Base-by-base conservation (phyloP, 2,113 vertebrate species). In the Setophaga coronata region DNA sequence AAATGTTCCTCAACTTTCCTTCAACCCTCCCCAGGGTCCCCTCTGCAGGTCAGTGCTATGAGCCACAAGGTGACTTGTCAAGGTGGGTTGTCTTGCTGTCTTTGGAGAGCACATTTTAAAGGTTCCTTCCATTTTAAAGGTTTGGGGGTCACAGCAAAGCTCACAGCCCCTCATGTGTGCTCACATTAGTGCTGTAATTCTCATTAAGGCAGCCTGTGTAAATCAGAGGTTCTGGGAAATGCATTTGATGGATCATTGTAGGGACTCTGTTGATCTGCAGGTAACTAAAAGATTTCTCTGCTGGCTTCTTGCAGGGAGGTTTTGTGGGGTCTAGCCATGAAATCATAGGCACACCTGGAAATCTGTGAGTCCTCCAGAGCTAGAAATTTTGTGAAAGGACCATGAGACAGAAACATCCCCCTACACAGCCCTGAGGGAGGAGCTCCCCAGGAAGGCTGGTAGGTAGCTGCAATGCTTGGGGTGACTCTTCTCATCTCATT, bases 281-380 rank as follows among this genome's bases (percentile, higher is more conserved):
- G 25, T 77, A 29, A 18, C 58, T 54, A 34, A 86, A 47, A 69
- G 48, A 58, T 2, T 7, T 53, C n/a, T 79, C 77, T 80, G 60
- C 34, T 62, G 65, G 34, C 12, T 70, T 43, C 53, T 47, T 87
- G 34, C 12, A 78, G 50, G 57, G 33, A 82, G 40, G 25, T 50
- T 70, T 33, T 57, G 62, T 36, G 60, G 38, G 74, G 38, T 83
- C 42, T 25, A 58, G n/a, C 26, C 10, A 6, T 53, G 43, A 62
- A 89, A 42, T 43, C 51, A 33, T 33, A 34, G 43, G 12, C 21
- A 18, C 0, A 0, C 12, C 15, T 43, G 78, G 56, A 74, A 60
- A 70, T 20, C 57, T 71, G 73, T 28, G 50, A 36, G 34, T 76
- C 14, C 31, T 69, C 25, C 54, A 48, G n/a, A 82, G 31, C 11